These are phyloP conservation scores for Macropus fuliginosus DNA, from an alignment of 2,797 vertebrate species.

Conservation along the genomic window DNA sequence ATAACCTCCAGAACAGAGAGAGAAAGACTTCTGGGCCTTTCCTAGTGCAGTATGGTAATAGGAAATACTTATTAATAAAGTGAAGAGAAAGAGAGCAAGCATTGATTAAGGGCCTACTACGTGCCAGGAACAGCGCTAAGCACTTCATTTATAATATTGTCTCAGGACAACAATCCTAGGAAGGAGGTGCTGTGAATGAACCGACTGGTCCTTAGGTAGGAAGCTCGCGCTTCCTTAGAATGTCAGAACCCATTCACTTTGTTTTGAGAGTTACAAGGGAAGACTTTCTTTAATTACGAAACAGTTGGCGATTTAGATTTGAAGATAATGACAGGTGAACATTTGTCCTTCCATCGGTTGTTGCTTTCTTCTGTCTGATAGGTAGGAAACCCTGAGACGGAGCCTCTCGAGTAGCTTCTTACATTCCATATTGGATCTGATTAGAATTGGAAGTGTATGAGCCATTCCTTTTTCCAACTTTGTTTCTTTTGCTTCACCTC, in stretches of 20 bases:
- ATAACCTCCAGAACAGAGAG: not conserved
- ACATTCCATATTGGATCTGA: conserved; percentile 38
- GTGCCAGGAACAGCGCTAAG: not conserved
- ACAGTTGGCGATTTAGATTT: conserved; percentile 48
- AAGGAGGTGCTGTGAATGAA: not conserved
- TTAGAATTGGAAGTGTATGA: not conserved
- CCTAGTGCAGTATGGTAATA: conserved; percentile 43
- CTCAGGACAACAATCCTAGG: not conserved
- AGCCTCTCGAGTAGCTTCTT: not conserved
- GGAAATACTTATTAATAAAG: conserved; percentile 48
- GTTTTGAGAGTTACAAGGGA: conserved; percentile 39
- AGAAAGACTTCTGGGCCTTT: not conserved
- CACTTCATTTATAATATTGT: not conserved
- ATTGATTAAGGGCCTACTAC: not conserved
- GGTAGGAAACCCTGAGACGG: conserved; percentile 22
- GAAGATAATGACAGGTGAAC: conserved; percentile 26
- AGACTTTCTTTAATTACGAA: not conserved
- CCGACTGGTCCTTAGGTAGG: conserved; percentile 22
- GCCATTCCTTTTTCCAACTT: conserved; percentile 34
- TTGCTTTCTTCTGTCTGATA: conserved; percentile 38
- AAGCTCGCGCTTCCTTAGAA: conserved; percentile 42
- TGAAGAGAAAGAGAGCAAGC: not conserved
- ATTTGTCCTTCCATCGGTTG: conserved; percentile 20
- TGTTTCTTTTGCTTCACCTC: conserved; percentile 35
- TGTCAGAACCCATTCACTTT: conserved; percentile 41